Conservation (phyloP, 1,140 invertebrate genomes). For the Condylostylus longicornis region DNA sequence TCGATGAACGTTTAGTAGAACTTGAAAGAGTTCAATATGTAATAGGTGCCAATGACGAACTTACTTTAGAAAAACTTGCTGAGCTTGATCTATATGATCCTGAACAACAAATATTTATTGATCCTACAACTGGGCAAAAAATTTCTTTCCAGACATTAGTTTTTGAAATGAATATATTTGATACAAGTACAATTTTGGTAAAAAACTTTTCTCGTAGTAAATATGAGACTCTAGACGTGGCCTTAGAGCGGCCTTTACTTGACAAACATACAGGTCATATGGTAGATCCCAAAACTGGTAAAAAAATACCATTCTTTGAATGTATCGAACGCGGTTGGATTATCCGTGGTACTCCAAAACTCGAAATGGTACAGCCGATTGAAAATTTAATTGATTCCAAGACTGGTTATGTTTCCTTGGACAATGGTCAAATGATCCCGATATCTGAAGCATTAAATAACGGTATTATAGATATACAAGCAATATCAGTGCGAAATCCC, state of each 20-base stretch:
- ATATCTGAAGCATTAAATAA: constrained; percentile 54
- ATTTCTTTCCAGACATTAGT: constrained; percentile 67
- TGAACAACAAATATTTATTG: constrained; percentile 55
- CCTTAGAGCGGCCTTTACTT: constrained; percentile 55
- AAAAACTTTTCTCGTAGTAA: constrained; percentile 54
- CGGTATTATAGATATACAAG: constrained; percentile 58
- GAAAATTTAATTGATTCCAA: constrained; percentile 21
- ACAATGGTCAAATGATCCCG: constrained; percentile 39
- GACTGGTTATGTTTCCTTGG: constrained; percentile 22
- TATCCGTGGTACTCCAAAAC: constrained; percentile 40
- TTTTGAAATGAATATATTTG: constrained; percentile 53
- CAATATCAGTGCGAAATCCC: constrained; percentile 52
- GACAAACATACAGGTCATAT: constrained; percentile 63
- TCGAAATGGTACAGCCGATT: constrained; percentile 28
- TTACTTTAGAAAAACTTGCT: constrained; percentile 49
- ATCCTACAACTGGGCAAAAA: constrained; percentile 56
- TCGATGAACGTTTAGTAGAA: constrained; percentile 36
- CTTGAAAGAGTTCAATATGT: constrained; percentile 22
- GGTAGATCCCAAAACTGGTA: constrained; percentile 67
- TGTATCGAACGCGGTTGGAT: constrained; percentile 60
- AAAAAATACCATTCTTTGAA: constrained; percentile 68
- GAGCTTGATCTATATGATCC: constrained; percentile 59
- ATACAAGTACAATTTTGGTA: constrained; percentile 59
- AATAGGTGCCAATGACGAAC: constrained; percentile 20
- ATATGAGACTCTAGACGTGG: constrained; percentile 56